These are phyloP conservation scores for Myiozetetes cayanensis DNA, from an alignment of 2,113 vertebrate genomes.

Conservation along the genomic window DNA sequence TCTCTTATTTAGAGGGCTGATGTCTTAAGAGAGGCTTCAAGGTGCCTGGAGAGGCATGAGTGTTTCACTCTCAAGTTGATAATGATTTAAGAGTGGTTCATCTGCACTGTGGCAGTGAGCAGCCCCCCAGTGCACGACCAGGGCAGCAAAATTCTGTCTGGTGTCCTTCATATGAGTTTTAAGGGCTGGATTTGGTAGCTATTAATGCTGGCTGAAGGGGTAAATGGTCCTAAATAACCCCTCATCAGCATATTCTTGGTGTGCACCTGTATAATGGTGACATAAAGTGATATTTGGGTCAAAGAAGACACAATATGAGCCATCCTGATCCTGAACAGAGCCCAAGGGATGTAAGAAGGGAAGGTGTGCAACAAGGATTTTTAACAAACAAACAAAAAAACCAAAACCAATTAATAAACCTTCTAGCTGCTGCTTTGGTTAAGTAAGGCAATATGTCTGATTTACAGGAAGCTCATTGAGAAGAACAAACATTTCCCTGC, in stretches of 20 bases:
- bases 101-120: not conserved
- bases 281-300: not conserved
- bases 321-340: not conserved
- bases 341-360: not conserved
- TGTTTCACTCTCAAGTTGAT: not conserved
- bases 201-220: not conserved
- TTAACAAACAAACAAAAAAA: not conserved
- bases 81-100: not conserved
- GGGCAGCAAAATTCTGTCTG: not conserved
- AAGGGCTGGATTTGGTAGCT: not conserved
- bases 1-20: not conserved
- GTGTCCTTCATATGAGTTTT: not conserved
- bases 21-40: not conserved
- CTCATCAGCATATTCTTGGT: not conserved
- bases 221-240: not conserved
- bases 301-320: not conserved
- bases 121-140: not conserved
- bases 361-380: not conserved
- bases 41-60: not conserved
- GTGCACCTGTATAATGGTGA: not conserved
- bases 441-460: not conserved
- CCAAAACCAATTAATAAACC: not conserved
- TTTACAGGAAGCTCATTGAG: not conserved
- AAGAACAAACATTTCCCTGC: not conserved
- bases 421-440: not conserved